Conservation (phyloP, 2,888 invertebrate species). For the Pelosia muscerda region DNA sequence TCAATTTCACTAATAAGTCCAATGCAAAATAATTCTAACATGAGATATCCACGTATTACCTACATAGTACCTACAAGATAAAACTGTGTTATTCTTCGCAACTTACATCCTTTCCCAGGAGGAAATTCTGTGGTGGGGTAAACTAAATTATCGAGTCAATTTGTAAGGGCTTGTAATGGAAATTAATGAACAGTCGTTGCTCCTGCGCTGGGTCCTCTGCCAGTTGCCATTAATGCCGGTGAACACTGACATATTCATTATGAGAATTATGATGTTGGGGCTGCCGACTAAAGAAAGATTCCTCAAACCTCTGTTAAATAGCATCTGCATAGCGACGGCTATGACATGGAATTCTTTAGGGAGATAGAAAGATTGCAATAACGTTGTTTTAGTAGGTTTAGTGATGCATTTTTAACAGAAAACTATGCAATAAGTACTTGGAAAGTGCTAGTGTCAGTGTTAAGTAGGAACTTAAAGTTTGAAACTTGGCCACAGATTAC, state of each 20-base stretch:
- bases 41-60: too few species aligned
- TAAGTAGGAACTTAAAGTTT: too few species aligned
- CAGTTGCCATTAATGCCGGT: constrained; percentile 6
- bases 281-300: neutral
- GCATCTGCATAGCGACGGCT: neutral
- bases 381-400: too few species aligned
- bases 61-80: too few species aligned
- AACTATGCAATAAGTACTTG: too few species aligned
- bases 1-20: too few species aligned
- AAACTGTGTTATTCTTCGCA: too few species aligned
- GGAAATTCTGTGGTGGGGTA: neutral
- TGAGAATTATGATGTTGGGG: neutral
- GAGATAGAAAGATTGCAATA: neutral
- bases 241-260: neutral
- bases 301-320: neutral
- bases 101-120: neutral
- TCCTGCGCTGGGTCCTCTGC: neutral
- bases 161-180: constrained; percentile 23
- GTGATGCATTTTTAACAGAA: too few species aligned
- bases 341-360: neutral
- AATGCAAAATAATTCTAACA: too few species aligned
- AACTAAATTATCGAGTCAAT: constrained; percentile 16
- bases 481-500: too few species aligned
- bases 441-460: too few species aligned
- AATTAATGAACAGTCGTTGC: constrained; percentile 26